Evolutionary conservation across 2,797 vertebrate species (phyloP).

Genomic region (Rhabdophis nuchalis): DNA sequence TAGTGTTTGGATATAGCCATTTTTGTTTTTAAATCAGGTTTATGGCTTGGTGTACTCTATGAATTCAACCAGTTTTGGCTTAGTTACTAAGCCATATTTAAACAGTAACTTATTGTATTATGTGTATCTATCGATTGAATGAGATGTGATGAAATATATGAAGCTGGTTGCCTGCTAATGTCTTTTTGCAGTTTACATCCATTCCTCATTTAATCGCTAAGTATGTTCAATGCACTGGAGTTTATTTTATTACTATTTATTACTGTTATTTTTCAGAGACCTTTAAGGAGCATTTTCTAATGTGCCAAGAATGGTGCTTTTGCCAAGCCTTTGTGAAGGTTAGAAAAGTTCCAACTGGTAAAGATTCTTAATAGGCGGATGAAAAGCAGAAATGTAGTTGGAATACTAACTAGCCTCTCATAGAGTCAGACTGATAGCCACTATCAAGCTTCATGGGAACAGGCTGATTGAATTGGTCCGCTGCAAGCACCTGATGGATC

Average conservation of each 20-base stretch:
- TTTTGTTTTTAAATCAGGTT: neutral
- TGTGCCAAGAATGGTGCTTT: neutral
- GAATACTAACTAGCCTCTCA: neutral
- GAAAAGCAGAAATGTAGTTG: neutral
- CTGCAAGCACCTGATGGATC: neutral
- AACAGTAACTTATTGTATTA: neutral
- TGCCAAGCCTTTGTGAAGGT: neutral
- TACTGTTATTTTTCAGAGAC: neutral
- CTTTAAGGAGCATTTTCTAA: neutral
- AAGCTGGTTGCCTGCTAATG: slow-evolving; percentile 2
- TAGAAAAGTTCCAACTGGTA: neutral
- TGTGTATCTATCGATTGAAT: neutral
- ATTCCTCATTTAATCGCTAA: neutral
- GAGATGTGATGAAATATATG: neutral
- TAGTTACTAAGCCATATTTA: neutral
- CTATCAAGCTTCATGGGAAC: neutral
- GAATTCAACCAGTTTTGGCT: neutral
- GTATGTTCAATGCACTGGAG: neutral
- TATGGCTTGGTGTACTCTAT: neutral
- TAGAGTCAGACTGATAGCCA: neutral
- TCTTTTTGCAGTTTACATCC: neutral
- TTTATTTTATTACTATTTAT: neutral
- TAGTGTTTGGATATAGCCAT: neutral
- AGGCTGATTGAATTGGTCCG: neutral
- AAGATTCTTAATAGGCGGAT: neutral